phyloP scores from a whole-genome alignment of 2,888 invertebrate genomes.

The Petrolisthes cinctipes region DNA sequence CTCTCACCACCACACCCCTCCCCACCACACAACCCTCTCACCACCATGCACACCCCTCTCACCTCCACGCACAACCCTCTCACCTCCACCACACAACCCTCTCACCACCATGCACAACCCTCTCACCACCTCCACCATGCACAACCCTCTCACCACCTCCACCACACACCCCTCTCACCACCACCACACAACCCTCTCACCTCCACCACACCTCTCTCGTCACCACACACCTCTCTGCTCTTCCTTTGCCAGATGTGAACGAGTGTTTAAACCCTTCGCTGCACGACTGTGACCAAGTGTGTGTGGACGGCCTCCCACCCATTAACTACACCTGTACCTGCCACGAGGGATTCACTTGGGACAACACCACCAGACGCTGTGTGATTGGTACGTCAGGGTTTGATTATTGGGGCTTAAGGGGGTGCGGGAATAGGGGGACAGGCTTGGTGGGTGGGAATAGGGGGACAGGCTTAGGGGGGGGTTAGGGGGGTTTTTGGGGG shows the following conservation, averaged over 20 bases:
- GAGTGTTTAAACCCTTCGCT: slow-evolving; percentile 33
- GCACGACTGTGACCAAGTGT: slow-evolving; percentile 35
- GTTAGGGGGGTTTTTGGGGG: no score
- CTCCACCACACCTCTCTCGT: no score
- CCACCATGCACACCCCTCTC: no score
- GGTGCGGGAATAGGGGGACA: no score
- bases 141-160: background rate
- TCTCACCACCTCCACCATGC: background rate
- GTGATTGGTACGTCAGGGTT: background rate
- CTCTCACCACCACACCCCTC: no score
- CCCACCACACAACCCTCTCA: no score
- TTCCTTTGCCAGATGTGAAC: slow-evolving; percentile 27
- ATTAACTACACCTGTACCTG: slow-evolving; percentile 24
- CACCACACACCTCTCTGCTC: background rate
- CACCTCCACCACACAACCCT: no score
- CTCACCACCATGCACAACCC: background rate
- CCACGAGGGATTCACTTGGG: slow-evolving; percentile 30
- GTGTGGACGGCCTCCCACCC: slow-evolving; percentile 25
- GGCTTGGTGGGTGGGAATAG: no score
- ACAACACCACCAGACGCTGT: background rate
- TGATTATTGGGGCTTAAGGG: no score
- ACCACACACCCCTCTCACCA: no score
- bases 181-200: background rate
- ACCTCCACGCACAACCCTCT: no score
- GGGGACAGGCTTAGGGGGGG: no score